Evolutionary conservation across 2,113 vertebrate genomes (phyloP).

Genomic region (Hydrolagus affinis): DNA sequence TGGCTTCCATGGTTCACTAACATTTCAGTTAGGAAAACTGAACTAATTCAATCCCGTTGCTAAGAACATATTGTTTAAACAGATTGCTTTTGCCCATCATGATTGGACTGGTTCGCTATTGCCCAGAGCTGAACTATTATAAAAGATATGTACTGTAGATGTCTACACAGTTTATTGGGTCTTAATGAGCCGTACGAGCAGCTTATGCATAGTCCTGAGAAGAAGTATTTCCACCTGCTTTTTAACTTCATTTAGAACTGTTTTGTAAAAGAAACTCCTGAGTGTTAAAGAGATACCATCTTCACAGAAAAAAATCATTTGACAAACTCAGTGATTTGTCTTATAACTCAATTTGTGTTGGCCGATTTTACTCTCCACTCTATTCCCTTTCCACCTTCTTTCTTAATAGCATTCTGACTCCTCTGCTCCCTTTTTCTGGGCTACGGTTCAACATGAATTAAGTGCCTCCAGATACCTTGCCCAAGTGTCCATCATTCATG

Average conservation of each 20-base stretch:
- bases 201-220: slow-evolving; percentile 15
- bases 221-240: background rate
- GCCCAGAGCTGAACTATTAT: background rate
- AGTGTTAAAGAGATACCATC: background rate
- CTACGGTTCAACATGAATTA: too few relatives aligned
- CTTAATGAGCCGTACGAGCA: slow-evolving; percentile 25
- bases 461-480: too few relatives aligned
- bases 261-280: background rate
- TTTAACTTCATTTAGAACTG: background rate
- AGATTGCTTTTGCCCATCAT: slow-evolving; percentile 41
- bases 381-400: too few relatives aligned
- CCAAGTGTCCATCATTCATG: too few relatives aligned
- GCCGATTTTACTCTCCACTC: too few relatives aligned
- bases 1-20: slow-evolving; percentile 43
- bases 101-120: background rate
- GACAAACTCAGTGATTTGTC: too few relatives aligned
- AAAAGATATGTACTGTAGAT: background rate
- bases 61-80: slow-evolving; percentile 47
- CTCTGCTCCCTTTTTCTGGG: too few relatives aligned
- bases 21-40: slow-evolving; percentile 38
- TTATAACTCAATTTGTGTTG: too few relatives aligned
- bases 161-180: slow-evolving; percentile 19
- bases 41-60: slow-evolving; percentile 46
- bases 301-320: too few relatives aligned
- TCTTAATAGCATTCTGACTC: too few relatives aligned